Conservation (phyloP, 2,797 vertebrate species). For the Salmo trutta region DNA sequence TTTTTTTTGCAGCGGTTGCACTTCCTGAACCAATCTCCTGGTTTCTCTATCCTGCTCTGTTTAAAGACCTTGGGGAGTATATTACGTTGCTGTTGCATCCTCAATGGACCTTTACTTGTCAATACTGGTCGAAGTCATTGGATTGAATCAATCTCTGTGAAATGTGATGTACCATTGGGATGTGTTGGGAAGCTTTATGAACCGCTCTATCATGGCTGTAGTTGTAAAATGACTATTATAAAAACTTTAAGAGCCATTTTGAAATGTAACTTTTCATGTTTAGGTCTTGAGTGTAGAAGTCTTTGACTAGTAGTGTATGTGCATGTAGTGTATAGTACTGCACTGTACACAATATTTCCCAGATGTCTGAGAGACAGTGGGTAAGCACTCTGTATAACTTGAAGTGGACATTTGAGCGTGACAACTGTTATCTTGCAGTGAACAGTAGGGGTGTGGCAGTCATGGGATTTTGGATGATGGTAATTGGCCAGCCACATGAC, state of each 20-base stretch:
- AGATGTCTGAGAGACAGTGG: slow-evolving; percentile 6
- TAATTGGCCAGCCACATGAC: no score
- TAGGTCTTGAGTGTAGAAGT: slow-evolving; percentile 9
- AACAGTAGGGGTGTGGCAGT: background rate
- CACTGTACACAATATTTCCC: background rate
- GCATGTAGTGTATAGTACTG: background rate
- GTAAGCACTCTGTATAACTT: slow-evolving; percentile 2
- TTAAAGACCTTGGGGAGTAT: slow-evolving; percentile 22
- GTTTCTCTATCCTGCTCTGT: slow-evolving; percentile 26
- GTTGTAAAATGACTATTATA: background rate
- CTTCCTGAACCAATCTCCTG: slow-evolving; percentile 40
- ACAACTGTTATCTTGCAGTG: background rate
- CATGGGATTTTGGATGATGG: no score
- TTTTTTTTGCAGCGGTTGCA: slow-evolving; percentile 31
- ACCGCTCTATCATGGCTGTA: background rate
- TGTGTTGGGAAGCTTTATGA: background rate
- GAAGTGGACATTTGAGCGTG: no score
- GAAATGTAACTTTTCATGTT: slow-evolving; percentile 1
- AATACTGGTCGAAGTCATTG: slow-evolving; percentile 23
- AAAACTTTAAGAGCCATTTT: background rate
- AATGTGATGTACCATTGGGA: background rate
- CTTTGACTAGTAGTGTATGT: background rate
- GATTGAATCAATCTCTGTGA: slow-evolving; percentile 10
- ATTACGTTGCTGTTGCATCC: slow-evolving; percentile 29
- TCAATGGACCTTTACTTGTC: slow-evolving; percentile 33